These are phyloP conservation scores for Loriculus beryllinus DNA, from an alignment of 2,797 vertebrate genomes.

Conservation along the genomic window DNA sequence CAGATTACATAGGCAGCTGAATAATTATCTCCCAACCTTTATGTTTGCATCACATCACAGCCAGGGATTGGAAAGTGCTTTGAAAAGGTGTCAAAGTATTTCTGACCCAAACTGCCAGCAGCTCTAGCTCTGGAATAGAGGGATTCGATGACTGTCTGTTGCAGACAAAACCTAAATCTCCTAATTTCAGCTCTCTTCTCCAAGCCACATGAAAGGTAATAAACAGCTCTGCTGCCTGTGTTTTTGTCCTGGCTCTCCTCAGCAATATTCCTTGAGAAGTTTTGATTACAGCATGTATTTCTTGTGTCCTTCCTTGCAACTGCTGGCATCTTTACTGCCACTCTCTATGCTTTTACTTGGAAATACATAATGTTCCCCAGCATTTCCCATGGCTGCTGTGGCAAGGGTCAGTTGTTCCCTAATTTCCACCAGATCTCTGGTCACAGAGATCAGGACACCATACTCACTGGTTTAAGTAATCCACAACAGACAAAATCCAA, in stretches of 20 bases:
- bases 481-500: background rate
- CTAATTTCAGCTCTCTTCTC: background rate
- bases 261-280: background rate
- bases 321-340: background rate
- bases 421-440: background rate
- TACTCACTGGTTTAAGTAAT: background rate
- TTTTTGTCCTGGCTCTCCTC: background rate
- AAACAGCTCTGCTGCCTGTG: background rate
- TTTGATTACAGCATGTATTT: background rate
- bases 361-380: background rate
- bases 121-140: background rate
- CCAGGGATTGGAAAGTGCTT: background rate
- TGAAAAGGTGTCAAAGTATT: background rate
- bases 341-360: background rate
- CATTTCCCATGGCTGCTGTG: background rate
- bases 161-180: background rate
- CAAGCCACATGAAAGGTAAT: background rate
- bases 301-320: background rate
- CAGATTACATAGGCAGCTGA: constrained; percentile 16
- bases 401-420: background rate
- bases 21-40: background rate
- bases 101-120: background rate
- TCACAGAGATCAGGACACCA: background rate
- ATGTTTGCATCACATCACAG: background rate
- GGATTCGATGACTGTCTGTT: background rate